These are phyloP conservation scores for Camponotus vicinus DNA, from an alignment of 1,140 invertebrate genomes.

Conservation along the genomic window DNA sequence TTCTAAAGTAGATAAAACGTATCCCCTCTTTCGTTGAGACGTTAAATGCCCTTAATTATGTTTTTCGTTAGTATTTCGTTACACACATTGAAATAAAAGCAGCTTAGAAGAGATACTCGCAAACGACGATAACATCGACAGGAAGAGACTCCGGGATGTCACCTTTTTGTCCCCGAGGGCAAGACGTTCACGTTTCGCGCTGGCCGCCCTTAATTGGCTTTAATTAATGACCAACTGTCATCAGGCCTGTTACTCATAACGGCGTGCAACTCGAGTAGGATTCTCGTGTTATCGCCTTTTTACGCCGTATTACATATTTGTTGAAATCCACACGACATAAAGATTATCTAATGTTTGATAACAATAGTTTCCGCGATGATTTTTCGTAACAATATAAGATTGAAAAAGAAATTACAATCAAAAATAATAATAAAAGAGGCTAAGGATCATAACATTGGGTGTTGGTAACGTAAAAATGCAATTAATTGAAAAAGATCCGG, in stretches of 20 bases:
- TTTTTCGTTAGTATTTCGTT: conserved; percentile 5
- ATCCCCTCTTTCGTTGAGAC: conserved; percentile 54
- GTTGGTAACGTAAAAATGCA: too few species aligned
- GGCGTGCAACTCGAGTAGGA: conserved; percentile 51
- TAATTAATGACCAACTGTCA: conserved; percentile 76
- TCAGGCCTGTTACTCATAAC: conserved; percentile 58
- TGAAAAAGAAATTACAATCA: not conserved
- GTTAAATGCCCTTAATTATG: conserved; percentile 67
- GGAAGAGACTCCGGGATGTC: conserved; percentile 60
- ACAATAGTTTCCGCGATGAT: not conserved
- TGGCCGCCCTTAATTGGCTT: conserved; percentile 76
- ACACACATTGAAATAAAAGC: not conserved
- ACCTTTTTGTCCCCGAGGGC: conserved; percentile 59
- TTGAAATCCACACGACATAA: not conserved
- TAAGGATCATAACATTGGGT: too few species aligned
- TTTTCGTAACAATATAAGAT: not conserved
- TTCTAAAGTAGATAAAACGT: conserved; percentile 76
- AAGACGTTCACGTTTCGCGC: conserved; percentile 66
- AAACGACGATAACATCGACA: conserved; percentile 42
- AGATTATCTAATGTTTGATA: not conserved
- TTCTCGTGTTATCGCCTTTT: conserved; percentile 45
- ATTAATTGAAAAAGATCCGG: too few species aligned
- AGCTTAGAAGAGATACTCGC: not conserved
- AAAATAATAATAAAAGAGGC: too few species aligned
- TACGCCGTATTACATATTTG: conserved; percentile 5